Evolutionary conservation across 2,888 invertebrate species (phyloP), one percentile per base, ranked within the genome.

Genomic region (Belgica antarctica): DNA sequence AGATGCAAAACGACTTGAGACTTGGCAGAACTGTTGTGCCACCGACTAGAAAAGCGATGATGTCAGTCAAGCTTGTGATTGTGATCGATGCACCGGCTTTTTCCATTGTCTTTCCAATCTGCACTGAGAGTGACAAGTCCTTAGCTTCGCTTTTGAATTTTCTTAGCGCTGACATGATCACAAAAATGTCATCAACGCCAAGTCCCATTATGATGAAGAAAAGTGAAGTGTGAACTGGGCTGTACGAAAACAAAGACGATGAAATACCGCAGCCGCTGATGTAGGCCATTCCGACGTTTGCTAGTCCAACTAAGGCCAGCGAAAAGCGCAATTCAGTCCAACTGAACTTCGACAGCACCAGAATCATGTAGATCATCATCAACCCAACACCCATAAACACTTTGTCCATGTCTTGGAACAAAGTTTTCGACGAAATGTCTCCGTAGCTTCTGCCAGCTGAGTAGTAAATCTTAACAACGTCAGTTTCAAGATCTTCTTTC

Each of bases 41-140:
- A 41, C 92, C 92, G 71, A 92, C 88, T 69, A 88, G 81, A 75
- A 92, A 87, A 36, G 92, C 92, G 27, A 89, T 85, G 63, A 91
- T 87, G 77, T 92, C 92, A 1, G 92, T 92, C 73, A 92, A 82
- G 0, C 92, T 90, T 3, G 92, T 92, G 22, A 92, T 87, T 1
- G 89, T 89, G 72, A 93, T 91, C 0, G 92, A 91, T 0, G 90
- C 89, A 1, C 92, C 92, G 3, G 91, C 91, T 76, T 91, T 90
- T 77, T 88, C 86, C 68, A 92, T 77, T 83, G 89, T 87, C 46
- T 85, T 77, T 0, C 87, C 91, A 68, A 91, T 82, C 78, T 84
- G 84, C 74, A 87, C 83, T n/a, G 85, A 83, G 28, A 89, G 75
- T 73, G 84, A 82, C 73, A 83, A 81, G 70, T 81, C 78, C 61